Conservation (phyloP, 1,140 invertebrate genomes). For the Lerema accius region DNA sequence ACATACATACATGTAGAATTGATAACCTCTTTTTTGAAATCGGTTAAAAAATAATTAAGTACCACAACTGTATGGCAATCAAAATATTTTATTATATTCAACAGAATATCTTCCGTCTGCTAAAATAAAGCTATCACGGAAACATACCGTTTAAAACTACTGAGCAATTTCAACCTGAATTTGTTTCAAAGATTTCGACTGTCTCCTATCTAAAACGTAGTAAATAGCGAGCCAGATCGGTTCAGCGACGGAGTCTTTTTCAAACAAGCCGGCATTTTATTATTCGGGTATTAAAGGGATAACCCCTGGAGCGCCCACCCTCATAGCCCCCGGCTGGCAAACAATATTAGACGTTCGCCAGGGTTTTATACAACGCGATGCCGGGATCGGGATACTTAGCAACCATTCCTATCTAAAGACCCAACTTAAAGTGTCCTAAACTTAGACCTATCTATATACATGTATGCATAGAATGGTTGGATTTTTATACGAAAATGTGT, state of each 20-base stretch:
- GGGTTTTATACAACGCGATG: conserved; percentile 19
- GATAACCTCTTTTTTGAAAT: too few species aligned
- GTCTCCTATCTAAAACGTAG: not conserved
- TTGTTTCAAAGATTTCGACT: conserved; percentile 11
- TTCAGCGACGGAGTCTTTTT: conserved; percentile 29
- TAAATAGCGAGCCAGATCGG: conserved; percentile 20
- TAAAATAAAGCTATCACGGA: too few species aligned
- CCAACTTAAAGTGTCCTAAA: not conserved
- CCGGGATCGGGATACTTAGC: conserved; percentile 24
- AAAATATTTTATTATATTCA: too few species aligned
- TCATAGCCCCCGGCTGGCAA: conserved; percentile 19
- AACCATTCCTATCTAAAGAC: not conserved
- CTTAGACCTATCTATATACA: too few species aligned
- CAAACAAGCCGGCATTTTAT: conserved; percentile 36
- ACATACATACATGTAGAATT: too few species aligned
- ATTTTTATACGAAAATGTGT: too few species aligned
- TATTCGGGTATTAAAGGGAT: conserved; percentile 40
- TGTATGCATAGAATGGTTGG: too few species aligned
- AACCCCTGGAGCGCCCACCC: conserved; percentile 32
- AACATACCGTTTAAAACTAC: too few species aligned
- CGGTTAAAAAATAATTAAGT: too few species aligned
- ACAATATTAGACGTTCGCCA: conserved; percentile 27
- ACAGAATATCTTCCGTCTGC: too few species aligned
- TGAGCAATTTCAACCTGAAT: too few species aligned
- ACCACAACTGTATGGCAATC: too few species aligned